A percentile compares a stretch with the other conserved stretches of the same genome.
phyloP scores from a whole-genome alignment of 2,113 vertebrate genomes.

The Hirundichthys speculiger region DNA sequence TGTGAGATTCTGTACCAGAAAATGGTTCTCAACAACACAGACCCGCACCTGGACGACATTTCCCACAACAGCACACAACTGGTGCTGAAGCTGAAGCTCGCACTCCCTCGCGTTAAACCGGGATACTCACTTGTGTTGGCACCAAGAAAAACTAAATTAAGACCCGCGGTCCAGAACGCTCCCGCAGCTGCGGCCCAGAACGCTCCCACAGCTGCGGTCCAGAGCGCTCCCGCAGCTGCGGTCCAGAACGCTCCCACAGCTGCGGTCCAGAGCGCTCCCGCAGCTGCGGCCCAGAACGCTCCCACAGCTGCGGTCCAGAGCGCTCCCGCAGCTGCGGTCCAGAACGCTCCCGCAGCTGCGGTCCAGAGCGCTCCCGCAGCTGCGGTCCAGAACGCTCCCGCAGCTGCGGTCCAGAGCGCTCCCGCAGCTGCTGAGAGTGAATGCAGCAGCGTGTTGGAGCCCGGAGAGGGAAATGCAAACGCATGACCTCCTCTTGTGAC shows the following conservation, averaged over 20 bases:
- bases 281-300: background rate
- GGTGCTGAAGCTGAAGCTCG: constrained; percentile 67
- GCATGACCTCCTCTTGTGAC: constrained; percentile 20
- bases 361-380: no score
- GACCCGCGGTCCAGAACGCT: fast-evolving
- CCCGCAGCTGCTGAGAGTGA: background rate
- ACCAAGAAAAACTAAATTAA: constrained; percentile 30
- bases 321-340: fast-evolving
- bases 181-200: background rate
- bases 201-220: no score
- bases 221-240: no score
- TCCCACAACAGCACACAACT: constrained; percentile 55
- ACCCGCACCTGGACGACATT: constrained; percentile 47
- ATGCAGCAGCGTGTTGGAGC: background rate
- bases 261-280: fast-evolving
- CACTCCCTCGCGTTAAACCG: constrained; percentile 68
- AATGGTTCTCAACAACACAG: constrained; percentile 66
- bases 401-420: background rate
- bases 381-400: no score
- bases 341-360: fast-evolving
- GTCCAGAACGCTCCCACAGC: background rate
- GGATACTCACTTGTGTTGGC: constrained; percentile 63
- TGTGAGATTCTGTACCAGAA: constrained; percentile 79
- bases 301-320: background rate
- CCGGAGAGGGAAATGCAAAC: background rate